A percentile compares a stretch with the other conserved stretches of the same genome.
These are phyloP conservation scores for Hydrocynus forskahlii DNA, from an alignment of 2,797 vertebrate genomes.

Conservation along the genomic window DNA sequence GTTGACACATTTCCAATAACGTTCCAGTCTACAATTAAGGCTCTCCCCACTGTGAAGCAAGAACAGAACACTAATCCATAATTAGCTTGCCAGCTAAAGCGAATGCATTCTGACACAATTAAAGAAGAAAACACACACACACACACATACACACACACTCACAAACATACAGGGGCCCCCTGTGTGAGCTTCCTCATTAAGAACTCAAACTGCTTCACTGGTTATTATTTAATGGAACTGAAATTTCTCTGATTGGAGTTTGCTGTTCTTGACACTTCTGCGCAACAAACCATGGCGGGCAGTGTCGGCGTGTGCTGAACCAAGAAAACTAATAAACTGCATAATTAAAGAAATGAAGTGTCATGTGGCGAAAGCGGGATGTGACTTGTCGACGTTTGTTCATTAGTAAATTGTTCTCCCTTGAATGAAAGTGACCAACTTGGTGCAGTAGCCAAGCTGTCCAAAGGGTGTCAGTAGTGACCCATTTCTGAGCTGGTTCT, in stretches of 20 bases:
- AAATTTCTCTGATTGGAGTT: constrained; percentile 62
- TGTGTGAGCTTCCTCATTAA: constrained; percentile 61
- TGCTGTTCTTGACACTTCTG: constrained; percentile 61
- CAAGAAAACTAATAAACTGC: constrained; percentile 70
- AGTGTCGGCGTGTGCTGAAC: constrained; percentile 60
- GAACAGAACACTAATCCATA: constrained; percentile 57
- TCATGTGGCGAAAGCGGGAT: constrained; percentile 56
- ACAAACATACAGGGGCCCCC: constrained; percentile 33
- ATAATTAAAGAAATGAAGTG: constrained; percentile 72
- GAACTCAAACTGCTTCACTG: constrained; percentile 58
- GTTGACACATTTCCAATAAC: constrained; percentile 58
- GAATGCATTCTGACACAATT: constrained; percentile 58
- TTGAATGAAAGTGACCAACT: not conserved
- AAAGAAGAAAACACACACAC: constrained; percentile 45
- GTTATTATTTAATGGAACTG: constrained; percentile 67
- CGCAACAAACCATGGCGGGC: constrained; percentile 56
- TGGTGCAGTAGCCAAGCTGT: constrained; percentile 8
- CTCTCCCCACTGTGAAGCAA: constrained; percentile 52
- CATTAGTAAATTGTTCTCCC: constrained; percentile 62
- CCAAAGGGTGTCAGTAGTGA: constrained; percentile 72
- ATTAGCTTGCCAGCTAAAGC: constrained; percentile 60
- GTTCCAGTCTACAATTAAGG: constrained; percentile 56
- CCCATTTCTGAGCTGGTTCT: constrained; percentile 27
- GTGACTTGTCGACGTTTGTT: constrained; percentile 59
- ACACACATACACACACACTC: constrained; percentile 43